A percentile compares a stretch with the other conserved stretches of the same genome.
Conservation (phyloP, 2,888 invertebrate species). For the Cotesia congregata region DNA sequence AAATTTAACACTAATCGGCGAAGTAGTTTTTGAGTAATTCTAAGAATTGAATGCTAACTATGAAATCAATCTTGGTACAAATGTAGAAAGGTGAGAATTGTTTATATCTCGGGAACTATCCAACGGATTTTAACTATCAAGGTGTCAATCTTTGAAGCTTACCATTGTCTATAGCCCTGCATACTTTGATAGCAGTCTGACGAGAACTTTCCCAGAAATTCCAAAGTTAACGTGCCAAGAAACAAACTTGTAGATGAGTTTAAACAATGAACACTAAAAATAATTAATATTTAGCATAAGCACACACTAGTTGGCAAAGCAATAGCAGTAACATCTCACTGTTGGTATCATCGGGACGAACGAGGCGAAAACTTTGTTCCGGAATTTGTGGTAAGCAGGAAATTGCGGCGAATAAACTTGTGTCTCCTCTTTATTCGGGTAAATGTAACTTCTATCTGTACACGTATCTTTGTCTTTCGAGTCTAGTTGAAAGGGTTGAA, state of each 20-base stretch:
- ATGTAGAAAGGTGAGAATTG: too few relatives aligned
- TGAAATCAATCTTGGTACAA: too few relatives aligned
- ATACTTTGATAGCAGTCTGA: neutral
- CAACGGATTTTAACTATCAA: too few relatives aligned
- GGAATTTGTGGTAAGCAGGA: constrained; percentile 32
- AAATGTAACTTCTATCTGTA: neutral
- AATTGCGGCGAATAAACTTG: constrained; percentile 38
- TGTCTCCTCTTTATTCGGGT: constrained; percentile 10
- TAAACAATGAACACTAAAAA: neutral
- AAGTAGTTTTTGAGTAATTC: neutral
- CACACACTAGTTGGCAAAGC: constrained; percentile 20
- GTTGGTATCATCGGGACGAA: constrained; percentile 35
- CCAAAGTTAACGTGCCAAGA: neutral
- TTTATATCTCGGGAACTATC: too few relatives aligned
- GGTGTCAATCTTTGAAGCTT: too few relatives aligned
- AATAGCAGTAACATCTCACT: constrained; percentile 19
- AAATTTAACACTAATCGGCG: neutral
- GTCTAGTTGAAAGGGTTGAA: neutral
- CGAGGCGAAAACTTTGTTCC: constrained; percentile 37
- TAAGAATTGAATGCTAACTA: neutral
- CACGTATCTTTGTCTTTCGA: neutral
- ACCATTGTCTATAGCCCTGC: too few relatives aligned
- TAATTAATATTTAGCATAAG: neutral
- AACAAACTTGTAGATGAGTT: neutral
- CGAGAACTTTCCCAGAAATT: neutral